Base-by-base conservation (phyloP, 2,888 invertebrate genomes). In the Anthrax anthrax region DNA sequence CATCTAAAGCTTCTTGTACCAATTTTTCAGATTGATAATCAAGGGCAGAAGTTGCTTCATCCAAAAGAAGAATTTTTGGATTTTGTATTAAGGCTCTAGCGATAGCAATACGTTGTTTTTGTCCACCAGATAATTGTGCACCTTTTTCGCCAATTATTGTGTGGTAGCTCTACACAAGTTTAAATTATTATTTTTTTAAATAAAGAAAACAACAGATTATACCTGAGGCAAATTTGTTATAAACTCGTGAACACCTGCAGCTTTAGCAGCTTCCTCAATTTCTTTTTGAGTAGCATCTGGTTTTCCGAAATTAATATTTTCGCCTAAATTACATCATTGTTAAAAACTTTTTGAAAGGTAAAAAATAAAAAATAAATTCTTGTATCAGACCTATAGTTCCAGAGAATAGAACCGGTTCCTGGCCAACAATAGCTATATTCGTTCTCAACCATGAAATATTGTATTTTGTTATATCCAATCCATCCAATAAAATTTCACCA, bases 331-430 rank as follows among this genome's bases (percentile, higher is more conserved):
- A n/a, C 10, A 34, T 1, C 18, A n/a, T 37, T 16, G 32, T n/a
- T n/a, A n/a, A n/a, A n/a, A n/a, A n/a, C n/a, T n/a, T n/a, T n/a
- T n/a, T n/a, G n/a, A n/a, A 37, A 37, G 13, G 17, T 5, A 17
- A 9, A 18, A n/a, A 38, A 12, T 37, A 9, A 16, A 2, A 14
- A 8, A 38, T 14, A 41, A 19, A 29, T 14, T 39, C 13, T 36
- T 8, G n/a, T 18, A 13, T 29, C 14, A 16, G 51, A 62, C 61
- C 59, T 50, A 92, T 86, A 18, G 79, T 78, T 5, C 84, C 81
- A 56, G 83, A 80, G 64, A 92, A 91, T 9, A 92, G 71, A 5
- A 86, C 81, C 0, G 89, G 91, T 55, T 92, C 91, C 63, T 92
- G 91, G 0, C 88, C 85, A 14, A 92, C 91, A 6, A 90, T 77